These are phyloP conservation scores for Agapornis canus DNA, from an alignment of 2,797 vertebrate species.

Conservation along the genomic window DNA sequence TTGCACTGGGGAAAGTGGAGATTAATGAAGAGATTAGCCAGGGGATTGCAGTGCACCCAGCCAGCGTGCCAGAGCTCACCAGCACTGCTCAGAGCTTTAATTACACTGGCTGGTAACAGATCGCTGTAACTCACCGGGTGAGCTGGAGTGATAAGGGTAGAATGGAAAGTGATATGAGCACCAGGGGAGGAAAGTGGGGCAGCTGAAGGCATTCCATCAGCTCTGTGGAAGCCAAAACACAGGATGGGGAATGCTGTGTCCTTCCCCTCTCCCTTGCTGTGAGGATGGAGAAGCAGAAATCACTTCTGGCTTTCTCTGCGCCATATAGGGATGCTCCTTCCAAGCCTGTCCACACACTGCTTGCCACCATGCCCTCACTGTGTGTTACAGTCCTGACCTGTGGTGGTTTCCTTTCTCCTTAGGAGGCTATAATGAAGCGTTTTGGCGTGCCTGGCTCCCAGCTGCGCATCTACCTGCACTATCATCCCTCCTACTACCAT, in stretches of 20 bases:
- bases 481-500: constrained; percentile 96
- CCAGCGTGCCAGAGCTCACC: accelerated
- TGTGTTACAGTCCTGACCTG: accelerated
- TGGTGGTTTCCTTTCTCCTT: neutral
- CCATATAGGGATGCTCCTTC: neutral
- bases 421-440: constrained; percentile 84
- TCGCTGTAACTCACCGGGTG: neutral
- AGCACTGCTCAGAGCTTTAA: constrained; percentile 25
- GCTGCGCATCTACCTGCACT: constrained; percentile 90
- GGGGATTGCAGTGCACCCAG: neutral
- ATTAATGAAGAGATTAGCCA: constrained; percentile 37
- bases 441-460: constrained; percentile 77
- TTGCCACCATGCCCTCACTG: neutral
- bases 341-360: neutral
- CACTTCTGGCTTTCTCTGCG: neutral
- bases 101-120: constrained; percentile 2
- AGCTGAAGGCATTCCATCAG: accelerated
- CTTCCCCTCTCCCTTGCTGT: neutral
- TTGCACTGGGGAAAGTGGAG: neutral
- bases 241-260: neutral
- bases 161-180: neutral
- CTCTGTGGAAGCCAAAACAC: accelerated
- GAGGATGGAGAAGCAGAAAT: neutral
- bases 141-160: neutral
- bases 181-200: neutral